Percentiles rank a stretch among this genome's conserved stretches.
phyloP scores from a whole-genome alignment of 2,113 vertebrate species.

The Chrysemys picta region DNA sequence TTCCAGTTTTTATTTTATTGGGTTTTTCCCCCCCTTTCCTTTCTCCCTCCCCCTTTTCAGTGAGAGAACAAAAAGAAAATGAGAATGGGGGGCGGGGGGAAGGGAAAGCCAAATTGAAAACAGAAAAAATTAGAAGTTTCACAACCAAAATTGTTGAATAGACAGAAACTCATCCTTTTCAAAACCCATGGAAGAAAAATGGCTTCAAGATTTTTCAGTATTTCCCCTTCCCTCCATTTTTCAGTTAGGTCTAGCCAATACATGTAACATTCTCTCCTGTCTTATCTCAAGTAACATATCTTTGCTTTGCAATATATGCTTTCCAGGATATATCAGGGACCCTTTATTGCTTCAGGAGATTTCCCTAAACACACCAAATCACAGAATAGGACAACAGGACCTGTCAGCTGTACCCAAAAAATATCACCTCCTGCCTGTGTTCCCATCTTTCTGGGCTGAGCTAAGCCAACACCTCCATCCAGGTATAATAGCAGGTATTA shows the following conservation, averaged over 20 bases:
- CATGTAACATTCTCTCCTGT: background rate
- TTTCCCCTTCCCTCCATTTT: background rate
- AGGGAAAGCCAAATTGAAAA: background rate
- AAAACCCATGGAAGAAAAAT: background rate
- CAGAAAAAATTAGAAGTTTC: background rate
- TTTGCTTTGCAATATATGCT: background rate
- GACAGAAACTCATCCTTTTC: background rate
- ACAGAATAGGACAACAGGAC: constrained; percentile 54
- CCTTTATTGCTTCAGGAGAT: constrained; percentile 53
- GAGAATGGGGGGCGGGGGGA: background rate
- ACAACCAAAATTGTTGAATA: background rate
- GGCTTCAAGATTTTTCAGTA: background rate
- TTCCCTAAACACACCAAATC: constrained; percentile 34
- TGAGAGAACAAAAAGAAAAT: background rate
- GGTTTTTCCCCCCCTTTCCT: background rate
- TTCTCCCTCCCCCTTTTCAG: background rate
- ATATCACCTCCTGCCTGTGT: constrained; percentile 57
- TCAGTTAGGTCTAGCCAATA: background rate
- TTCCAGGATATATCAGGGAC: constrained; percentile 66
- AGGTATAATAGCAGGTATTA: constrained; percentile 8
- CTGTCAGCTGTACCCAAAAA: constrained; percentile 68
- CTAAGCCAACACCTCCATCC: constrained; percentile 27
- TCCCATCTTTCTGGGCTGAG: constrained; percentile 52
- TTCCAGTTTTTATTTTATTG: background rate
- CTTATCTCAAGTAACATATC: background rate